These are phyloP conservation scores for Cladorhizidae sp. DNA, from an alignment of 37 sponge, comb jelly and placozoan genomes.

Conservation along the genomic window DNA sequence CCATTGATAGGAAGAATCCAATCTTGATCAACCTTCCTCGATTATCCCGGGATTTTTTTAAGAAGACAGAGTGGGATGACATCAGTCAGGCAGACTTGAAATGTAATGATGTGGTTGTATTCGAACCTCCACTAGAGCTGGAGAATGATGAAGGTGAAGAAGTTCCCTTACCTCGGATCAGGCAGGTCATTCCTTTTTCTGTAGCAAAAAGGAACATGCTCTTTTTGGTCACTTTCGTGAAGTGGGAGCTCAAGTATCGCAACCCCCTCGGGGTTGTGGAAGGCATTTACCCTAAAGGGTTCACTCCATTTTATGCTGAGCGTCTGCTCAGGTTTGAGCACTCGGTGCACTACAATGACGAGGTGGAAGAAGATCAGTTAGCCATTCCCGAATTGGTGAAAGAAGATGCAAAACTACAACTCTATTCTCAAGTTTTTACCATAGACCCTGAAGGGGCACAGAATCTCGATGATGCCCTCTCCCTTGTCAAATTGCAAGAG, in stretches of 20 bases:
- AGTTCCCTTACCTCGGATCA: constrained; percentile 30
- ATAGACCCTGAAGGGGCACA: constrained; percentile 71
- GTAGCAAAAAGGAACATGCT: constrained; percentile 50
- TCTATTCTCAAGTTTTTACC: constrained; percentile 56
- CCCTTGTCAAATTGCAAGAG: background rate
- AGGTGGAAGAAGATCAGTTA: background rate
- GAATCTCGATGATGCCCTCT: constrained; percentile 75
- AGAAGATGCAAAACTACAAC: background rate
- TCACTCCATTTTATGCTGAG: constrained; percentile 13
- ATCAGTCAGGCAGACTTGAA: constrained; percentile 9
- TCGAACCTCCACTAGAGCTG: constrained; percentile 5
- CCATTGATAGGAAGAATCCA: constrained; percentile 55
- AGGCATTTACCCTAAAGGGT: constrained; percentile 28
- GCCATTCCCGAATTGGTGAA: background rate
- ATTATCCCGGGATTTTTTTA: constrained; percentile 40
- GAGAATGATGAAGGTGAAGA: constrained; percentile 3
- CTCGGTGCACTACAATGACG: background rate
- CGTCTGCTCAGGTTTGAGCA: constrained; percentile 17
- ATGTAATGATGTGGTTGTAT: constrained; percentile 44
- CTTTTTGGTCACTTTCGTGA: constrained; percentile 33
- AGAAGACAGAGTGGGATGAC: background rate
- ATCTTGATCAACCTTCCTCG: constrained; percentile 62
- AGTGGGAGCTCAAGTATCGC: constrained; percentile 21
- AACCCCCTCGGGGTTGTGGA: constrained; percentile 41
- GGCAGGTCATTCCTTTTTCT: constrained; percentile 47